A percentile compares a stretch with the other conserved stretches of the same genome.
phyloP scores from a whole-genome alignment of 2,797 vertebrate species.

The Clarias fuscus region DNA sequence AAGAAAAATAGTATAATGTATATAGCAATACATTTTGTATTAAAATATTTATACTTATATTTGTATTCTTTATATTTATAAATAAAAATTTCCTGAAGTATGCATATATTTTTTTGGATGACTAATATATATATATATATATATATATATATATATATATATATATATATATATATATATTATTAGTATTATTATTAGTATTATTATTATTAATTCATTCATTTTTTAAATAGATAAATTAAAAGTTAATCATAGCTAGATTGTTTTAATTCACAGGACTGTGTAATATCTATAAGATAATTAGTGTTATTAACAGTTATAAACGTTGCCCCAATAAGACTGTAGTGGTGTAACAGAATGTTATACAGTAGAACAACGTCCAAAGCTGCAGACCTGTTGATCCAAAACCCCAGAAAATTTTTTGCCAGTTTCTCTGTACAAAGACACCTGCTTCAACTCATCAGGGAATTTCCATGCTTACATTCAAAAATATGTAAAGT shows the following conservation, averaged over 20 bases:
- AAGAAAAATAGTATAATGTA: no score
- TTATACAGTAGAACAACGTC: no score
- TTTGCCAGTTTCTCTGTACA: neutral
- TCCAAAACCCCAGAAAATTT: neutral
- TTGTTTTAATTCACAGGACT: neutral
- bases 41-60: no score
- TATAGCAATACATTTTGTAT: no score
- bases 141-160: no score
- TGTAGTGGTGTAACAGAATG: neutral
- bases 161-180: neutral
- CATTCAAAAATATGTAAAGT: no score
- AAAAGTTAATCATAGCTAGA: neutral
- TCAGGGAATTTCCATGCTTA: neutral
- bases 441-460: neutral
- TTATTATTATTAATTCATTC: neutral
- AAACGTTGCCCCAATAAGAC: neutral
- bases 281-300: neutral
- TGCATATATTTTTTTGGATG: no score
- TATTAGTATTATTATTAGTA: no score
- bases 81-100: no score
- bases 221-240: neutral
- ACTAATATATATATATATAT: no score
- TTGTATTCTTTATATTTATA: no score
- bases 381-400: neutral
- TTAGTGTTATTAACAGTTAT: neutral